Evolutionary conservation across 2,888 invertebrate species (phyloP), one percentile per base, ranked within the genome.

Genomic region (Tinea pellionella): DNA sequence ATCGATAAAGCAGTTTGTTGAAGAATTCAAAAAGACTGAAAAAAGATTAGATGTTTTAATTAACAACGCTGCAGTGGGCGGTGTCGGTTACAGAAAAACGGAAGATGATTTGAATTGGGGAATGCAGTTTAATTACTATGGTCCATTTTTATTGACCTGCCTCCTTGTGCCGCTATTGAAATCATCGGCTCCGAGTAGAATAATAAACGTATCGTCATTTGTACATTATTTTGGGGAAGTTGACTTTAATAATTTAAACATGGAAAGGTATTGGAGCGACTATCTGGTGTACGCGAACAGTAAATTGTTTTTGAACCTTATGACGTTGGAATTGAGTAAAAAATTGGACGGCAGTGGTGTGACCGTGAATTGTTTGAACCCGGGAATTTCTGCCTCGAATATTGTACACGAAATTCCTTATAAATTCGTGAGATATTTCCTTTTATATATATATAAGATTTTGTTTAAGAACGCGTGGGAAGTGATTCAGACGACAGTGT

Each of bases 101-200:
- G 84, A 89, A 66, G 92, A 93, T 68, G 92, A 92, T 2, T 78
- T 93, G 61, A 92, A 93, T 65, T 72, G 87, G n/a, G 90, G 90
- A 61, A 90, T 92, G 89, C 92, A 92, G 69, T 89, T 91, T 58
- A 94, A 94, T 73, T 91, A 92, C 74, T 91, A 91, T 69, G 92
- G 91, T 12, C 92, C 90, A 0, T 94, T 94, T 72, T 80, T 94
- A 60, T 79, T 94, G 60, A 93, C 93, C 1, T 90, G 91, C 68
- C 78, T 93, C 13, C 67, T 90, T 63, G 59, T 85, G n/a, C 84
- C 86, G 7, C 64, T 85, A 16, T 64, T 92, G 15, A 90, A 90
- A 74, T 67, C 72, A n/a, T 89, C 90, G 1, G 83, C 87, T 0
- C 90, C 90, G 8, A 90, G 92, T 62, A 88, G 92, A 62, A 90